Percentiles rank a stretch among this genome's conserved stretches.
These are phyloP conservation scores for Nannobrachium achirus DNA, from an alignment of 2,113 vertebrate genomes.

Conservation along the genomic window DNA sequence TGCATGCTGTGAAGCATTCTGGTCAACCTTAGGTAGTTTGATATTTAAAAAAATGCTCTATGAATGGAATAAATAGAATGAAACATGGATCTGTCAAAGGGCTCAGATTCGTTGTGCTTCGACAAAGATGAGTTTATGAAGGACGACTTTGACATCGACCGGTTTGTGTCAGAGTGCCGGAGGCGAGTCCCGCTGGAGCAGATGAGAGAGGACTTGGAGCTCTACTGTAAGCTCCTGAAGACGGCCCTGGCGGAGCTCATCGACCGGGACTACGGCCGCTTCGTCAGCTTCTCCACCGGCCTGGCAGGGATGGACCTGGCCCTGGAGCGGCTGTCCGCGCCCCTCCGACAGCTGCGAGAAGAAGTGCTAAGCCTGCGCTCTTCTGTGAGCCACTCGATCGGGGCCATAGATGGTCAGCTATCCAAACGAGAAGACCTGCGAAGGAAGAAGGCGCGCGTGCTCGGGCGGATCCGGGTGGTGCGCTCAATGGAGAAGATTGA, in stretches of 20 bases:
- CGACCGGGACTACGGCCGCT: constrained; percentile 91
- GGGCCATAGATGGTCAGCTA: constrained; percentile 83
- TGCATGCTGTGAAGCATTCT: too few relatives aligned
- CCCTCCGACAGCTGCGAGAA: constrained; percentile 87
- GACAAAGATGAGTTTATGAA: too few relatives aligned
- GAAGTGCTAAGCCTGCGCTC: constrained; percentile 89
- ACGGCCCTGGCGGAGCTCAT: constrained; percentile 92
- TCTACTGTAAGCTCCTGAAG: constrained; percentile 89
- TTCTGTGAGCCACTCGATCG: constrained; percentile 86
- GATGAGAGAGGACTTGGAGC: constrained; percentile 86
- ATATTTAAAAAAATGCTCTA: too few relatives aligned
- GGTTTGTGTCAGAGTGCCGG: constrained; percentile 88
- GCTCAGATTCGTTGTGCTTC: too few relatives aligned
- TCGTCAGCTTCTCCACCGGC: constrained; percentile 92
- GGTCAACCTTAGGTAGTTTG: too few relatives aligned
- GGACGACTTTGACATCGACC: constrained; percentile 12
- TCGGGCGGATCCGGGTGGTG: constrained; percentile 89
- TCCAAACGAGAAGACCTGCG: constrained; percentile 88
- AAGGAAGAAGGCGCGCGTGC: constrained; percentile 87
- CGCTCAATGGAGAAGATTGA: constrained; percentile 91
- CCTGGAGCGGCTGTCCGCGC: constrained; percentile 88
- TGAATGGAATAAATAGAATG: too few relatives aligned
- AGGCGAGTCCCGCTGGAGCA: constrained; percentile 88
- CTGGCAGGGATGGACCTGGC: constrained; percentile 92
- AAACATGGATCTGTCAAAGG: too few relatives aligned